Evolutionary conservation across 2,113 vertebrate species (phyloP), one percentile per base, ranked within the genome.

Genomic region (Pipra filicauda): DNA sequence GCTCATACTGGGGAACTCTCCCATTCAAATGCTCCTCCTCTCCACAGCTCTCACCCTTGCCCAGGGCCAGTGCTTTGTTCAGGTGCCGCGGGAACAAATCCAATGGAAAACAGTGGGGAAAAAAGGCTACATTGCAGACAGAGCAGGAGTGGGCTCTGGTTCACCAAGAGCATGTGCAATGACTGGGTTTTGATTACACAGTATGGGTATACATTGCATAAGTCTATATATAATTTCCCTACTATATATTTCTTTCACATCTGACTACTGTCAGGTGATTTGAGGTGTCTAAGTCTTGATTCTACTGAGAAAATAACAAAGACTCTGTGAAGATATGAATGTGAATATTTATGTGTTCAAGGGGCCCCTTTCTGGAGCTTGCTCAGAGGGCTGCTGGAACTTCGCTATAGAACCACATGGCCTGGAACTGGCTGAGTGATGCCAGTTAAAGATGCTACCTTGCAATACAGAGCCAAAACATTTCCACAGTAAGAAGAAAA

Each of bases 401-500:
- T 83, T 85, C 30, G 33, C 35, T 79, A 41, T 27, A 89, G 80
- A 94, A 72, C 49, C 35, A 80, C 88, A 71, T 62, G 66, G 78
- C 92, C 86, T 87, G 82, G 86, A 91, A 89, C 59, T 61, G 69
- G 24, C 3, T 59, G 75, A 94, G 48, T 55, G 69, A 72, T 43
- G 33, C 73, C 88, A 91, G 58, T 31, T 91, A 66, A 96, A 86
- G 71, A 92, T 88, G 72, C 21, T 87, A 89, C 48, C 77, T 92
- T 84, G 65, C 30, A 64, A 74, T 65, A 55, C 59, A 65, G 90
- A 89, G 70, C 58, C 80, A 90, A 87, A 90, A 48, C 46, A 28
- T 65, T 93, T 93, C 91, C 89, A 96, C 87, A 88, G 54, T 35
- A 62, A 74, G 89, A 20, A 87, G 76, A 84, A 95, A 62, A 93